Conservation (phyloP, 1,140 invertebrate species). For the Rhizoglyphus robini region DNA sequence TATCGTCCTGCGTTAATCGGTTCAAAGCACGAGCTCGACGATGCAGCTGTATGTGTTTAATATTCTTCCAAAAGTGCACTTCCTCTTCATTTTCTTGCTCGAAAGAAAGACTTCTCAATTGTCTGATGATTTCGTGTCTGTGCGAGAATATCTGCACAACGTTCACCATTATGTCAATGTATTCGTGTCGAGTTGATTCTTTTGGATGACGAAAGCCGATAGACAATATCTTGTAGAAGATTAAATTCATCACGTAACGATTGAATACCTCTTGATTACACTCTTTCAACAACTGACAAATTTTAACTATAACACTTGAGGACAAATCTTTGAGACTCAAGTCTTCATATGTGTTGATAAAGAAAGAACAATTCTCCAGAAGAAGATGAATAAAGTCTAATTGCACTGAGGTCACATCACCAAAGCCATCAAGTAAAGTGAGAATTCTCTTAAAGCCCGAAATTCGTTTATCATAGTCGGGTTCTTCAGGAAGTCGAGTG, state of each 20-base stretch:
- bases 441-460: slow-evolving; percentile 45
- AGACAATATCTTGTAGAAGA: slow-evolving; percentile 22
- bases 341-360: slow-evolving; percentile 60
- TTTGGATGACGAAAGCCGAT: slow-evolving; percentile 23
- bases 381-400: slow-evolving; percentile 54
- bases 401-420: slow-evolving; percentile 33
- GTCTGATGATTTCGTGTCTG: slow-evolving; percentile 51
- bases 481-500: slow-evolving; percentile 69
- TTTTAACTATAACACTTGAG: slow-evolving; percentile 51
- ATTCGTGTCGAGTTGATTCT: slow-evolving; percentile 48
- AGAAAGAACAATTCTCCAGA: slow-evolving; percentile 66
- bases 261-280: slow-evolving; percentile 19
- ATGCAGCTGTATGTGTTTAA: slow-evolving; percentile 62
- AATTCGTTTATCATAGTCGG: slow-evolving; percentile 67
- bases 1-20: slow-evolving; percentile 39
- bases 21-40: slow-evolving; percentile 60
- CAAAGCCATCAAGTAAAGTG: slow-evolving; percentile 41
- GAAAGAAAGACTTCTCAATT: slow-evolving; percentile 54
- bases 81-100: slow-evolving; percentile 56
- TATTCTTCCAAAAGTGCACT: slow-evolving; percentile 86
- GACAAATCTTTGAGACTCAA: slow-evolving; percentile 63
- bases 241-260: slow-evolving; percentile 20
- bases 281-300: slow-evolving; percentile 36
- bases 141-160: slow-evolving; percentile 36
- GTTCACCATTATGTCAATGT: slow-evolving; percentile 56